A percentile compares a stretch with the other conserved stretches of the same genome.
Evolutionary conservation across 2,888 invertebrate genomes (phyloP).

Genomic region (Auanema sp.): DNA sequence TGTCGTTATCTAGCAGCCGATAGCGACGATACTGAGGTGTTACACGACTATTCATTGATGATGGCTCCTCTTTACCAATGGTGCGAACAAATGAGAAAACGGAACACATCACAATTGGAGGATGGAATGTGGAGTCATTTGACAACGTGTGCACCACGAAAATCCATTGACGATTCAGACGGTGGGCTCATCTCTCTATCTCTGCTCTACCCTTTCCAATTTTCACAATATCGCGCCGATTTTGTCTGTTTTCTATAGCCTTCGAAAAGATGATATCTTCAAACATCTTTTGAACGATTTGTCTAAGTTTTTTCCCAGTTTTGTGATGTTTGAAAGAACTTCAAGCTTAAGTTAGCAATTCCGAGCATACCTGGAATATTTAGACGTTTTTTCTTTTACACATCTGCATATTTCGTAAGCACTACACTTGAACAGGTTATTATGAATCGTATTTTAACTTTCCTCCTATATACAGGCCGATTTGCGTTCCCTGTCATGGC

Average conservation of each 20-base stretch:
- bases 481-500: too few relatives aligned
- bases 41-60: slow-evolving; percentile 56
- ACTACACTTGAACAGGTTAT: too few relatives aligned
- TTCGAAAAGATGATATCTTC: neutral
- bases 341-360: too few relatives aligned
- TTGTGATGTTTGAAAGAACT: too few relatives aligned
- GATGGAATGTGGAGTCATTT: slow-evolving; percentile 38
- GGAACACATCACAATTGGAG: slow-evolving; percentile 29
- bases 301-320: too few relatives aligned
- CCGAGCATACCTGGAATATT: too few relatives aligned
- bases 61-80: slow-evolving; percentile 60
- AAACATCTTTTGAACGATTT: too few relatives aligned
- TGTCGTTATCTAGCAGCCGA: slow-evolving; percentile 35
- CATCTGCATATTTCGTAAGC: too few relatives aligned
- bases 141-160: slow-evolving; percentile 42
- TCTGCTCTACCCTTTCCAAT: neutral
- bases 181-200: neutral
- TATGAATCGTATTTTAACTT: too few relatives aligned
- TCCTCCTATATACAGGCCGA: too few relatives aligned
- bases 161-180: slow-evolving; percentile 5
- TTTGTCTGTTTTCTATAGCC: neutral
- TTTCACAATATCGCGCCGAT: neutral
- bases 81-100: slow-evolving; percentile 47
- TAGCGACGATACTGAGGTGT: slow-evolving; percentile 26
- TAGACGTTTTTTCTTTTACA: too few relatives aligned